Base-by-base conservation (phyloP, 2,113 vertebrate species). In the Myodes glareolus region DNA sequence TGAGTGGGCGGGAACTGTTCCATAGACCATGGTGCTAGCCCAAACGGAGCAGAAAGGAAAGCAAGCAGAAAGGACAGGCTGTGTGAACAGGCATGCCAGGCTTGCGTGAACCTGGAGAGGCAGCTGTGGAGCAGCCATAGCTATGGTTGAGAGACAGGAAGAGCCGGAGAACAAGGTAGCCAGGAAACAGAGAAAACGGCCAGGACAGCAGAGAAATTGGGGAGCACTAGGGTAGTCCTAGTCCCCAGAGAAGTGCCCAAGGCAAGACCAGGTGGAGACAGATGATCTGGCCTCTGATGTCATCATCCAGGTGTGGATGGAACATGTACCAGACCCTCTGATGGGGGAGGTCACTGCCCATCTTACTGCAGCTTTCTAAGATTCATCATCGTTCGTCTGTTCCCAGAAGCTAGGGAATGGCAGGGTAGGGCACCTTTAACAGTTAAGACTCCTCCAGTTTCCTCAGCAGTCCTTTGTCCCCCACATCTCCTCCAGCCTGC, bases 401-500 rank as follows among this genome's bases (percentile, higher is more conserved):
- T 9, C 36, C 58, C 36, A 77, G 67, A 58, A 68, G 14, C 61
- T 7, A 10, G 12, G 8, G 33, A 11, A 80, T 0, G 2, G 27
- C 47, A 33, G 1, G 3, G 21, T 4, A 1, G 72, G n/a, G 23
- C 14, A 50, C 33, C 1, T 88, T 1, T 63, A n/a, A 63, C 13
- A 25, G 39, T 82, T 3, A 17, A 19, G 63, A 19, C 42, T 33
- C 39, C 17, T 11, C 5, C 42, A 19, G 50, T 52, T 29, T 61
- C 21, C n/a, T 55, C 29, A 45, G 67, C 12, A 21, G 36, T 27
- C 63, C 25, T 31, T 8, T 7, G 23, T 1, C n/a, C n/a, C 90
- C 39, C 29, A n/a, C 0, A 0, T 25, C 19, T 55, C 55, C 19
- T 55, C 55, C 75, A 36, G 12, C 19, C 36, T 3, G 0, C 7